Conservation (phyloP, 2,113 vertebrate genomes). For the Corynorhinus townsendii region DNA sequence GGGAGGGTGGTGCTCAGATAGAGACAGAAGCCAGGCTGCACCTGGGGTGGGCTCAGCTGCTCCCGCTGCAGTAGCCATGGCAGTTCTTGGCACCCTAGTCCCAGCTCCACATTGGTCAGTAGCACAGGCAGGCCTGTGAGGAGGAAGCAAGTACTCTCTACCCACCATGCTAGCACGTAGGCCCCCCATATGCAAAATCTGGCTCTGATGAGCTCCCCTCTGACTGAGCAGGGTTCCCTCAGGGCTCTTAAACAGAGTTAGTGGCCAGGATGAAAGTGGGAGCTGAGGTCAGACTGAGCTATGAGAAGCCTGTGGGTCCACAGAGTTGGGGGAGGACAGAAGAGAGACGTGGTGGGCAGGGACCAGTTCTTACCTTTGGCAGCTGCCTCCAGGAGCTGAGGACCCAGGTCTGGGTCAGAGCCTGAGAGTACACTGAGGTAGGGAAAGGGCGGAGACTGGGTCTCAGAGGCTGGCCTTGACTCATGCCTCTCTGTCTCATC, state of each 20-base stretch:
- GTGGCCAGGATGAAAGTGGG: not conserved
- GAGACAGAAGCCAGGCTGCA: constrained; percentile 79
- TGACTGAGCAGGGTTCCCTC: not conserved
- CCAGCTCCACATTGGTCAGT: constrained; percentile 78
- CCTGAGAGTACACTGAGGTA: constrained; percentile 72
- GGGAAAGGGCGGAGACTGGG: not conserved
- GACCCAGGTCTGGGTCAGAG: constrained; percentile 77
- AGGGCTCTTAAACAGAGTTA: not conserved
- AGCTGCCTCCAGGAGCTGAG: constrained; percentile 78
- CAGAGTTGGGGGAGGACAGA: not conserved
- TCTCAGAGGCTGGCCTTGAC: not conserved
- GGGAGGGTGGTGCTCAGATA: constrained; percentile 84
- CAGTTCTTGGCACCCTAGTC: constrained; percentile 52
- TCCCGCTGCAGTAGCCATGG: constrained; percentile 61
- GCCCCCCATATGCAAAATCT: not conserved
- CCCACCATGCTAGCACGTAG: not conserved
- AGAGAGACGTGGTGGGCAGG: not conserved
- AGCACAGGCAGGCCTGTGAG: constrained; percentile 81
- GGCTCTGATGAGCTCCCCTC: not conserved
- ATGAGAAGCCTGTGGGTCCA: not conserved
- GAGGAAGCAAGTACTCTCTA: not conserved
- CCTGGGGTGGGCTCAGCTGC: not conserved
- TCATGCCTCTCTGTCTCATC: not conserved
- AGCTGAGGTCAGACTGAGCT: not conserved
- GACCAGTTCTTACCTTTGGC: constrained; percentile 73